Conservation (phyloP, 30 jellyfish, hydroid and myxozoan species). For the Mastigias papua region DNA sequence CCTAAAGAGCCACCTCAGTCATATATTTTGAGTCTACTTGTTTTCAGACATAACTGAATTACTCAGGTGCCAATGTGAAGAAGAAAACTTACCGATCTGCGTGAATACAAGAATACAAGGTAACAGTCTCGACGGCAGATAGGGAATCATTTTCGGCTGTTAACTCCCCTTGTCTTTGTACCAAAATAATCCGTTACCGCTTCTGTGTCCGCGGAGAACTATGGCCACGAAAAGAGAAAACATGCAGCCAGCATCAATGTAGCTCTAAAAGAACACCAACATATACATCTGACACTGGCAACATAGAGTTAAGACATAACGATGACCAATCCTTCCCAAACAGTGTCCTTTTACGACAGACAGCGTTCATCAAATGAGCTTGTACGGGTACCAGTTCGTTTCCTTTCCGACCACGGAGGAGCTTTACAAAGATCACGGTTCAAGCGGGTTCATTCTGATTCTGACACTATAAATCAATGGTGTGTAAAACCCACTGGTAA, state of each 20-base stretch:
- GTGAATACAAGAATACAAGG: neutral
- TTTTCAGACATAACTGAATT: neutral
- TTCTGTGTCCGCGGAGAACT: neutral
- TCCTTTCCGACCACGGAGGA: neutral
- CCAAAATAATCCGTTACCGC: neutral
- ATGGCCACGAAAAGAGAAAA: neutral
- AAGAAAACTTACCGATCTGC: neutral
- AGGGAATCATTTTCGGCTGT: neutral
- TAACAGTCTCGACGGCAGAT: neutral
- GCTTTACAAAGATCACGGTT: neutral
- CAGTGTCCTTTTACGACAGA: neutral
- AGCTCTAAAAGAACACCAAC: neutral
- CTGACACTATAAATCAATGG: too few species aligned
- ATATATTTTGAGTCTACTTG: neutral
- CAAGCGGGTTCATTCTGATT: neutral
- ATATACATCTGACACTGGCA: neutral
- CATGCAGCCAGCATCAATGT: neutral
- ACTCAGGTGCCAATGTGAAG: neutral
- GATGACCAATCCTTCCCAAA: neutral
- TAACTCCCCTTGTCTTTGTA: neutral
- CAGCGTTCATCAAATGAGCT: slow-evolving; percentile 23
- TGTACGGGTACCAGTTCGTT: neutral
- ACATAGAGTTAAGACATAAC: neutral
- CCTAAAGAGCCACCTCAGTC: neutral
- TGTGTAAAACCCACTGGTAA: too few species aligned